Base-by-base conservation (phyloP, 2,797 vertebrate species). In the Sciurus carolinensis region DNA sequence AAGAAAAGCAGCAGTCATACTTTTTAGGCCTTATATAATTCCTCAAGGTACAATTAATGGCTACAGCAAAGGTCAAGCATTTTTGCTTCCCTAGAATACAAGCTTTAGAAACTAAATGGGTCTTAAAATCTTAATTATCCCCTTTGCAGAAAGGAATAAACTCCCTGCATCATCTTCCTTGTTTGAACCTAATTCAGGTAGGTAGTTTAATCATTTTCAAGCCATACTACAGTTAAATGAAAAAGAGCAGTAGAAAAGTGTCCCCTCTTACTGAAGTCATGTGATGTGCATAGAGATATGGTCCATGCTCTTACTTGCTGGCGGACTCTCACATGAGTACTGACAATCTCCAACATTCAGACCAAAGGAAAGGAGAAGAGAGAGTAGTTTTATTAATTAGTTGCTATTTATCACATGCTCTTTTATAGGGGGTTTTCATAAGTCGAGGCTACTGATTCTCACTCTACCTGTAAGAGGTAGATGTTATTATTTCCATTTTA, bases 401-500 rank as follows among this genome's bases (percentile, higher is more conserved):
- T 52, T n/a, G 30, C 54, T 69, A 26, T 77, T 75, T 62, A 52
- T 24, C 22, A 28, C 20, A 83, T 14, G 12, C 24, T 84, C 52
- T 62, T 6, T n/a, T 9, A 62, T 14, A 86, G 18, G 33, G 30
- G 24, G 17, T 52, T 93, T 79, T 59, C 2, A 3, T 13, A 50
- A 13, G 3, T 52, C 36, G 22, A 1, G 57, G 33, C 88, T 75
- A 10, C 71, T 71, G 44, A 59, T 47, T 36, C 52, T 76, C 85
- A 50, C 57, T 66, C 39, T 12, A 76, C 62, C 28, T 14, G 2
- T 76, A 94, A 96, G 33, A 92, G 44, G 17, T 57, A 47, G 26
- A 75, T 62, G 47, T 71, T 94, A 83, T 94, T 59, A 73, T 76
- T 90, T 90, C 69, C 62, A 62, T 71, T 93, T 94, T 83, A 89